Percentiles rank a stretch among this genome's conserved stretches.
These are phyloP conservation scores for Montipora sp. DNA, from an alignment of 64 coral and sea anemone genomes.

Conservation along the genomic window DNA sequence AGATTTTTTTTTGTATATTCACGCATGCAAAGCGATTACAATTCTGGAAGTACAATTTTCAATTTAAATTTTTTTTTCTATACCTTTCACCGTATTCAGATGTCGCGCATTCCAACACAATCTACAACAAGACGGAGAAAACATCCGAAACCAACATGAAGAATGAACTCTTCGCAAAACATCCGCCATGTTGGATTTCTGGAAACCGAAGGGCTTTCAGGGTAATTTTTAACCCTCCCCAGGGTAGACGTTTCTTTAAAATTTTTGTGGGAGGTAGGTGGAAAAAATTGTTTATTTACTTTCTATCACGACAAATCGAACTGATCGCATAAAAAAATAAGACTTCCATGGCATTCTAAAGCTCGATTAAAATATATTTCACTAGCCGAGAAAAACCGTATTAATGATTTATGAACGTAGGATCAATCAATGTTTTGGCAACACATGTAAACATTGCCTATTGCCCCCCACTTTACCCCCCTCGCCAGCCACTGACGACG, in stretches of 20 bases:
- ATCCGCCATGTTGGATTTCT: slow-evolving; percentile 24
- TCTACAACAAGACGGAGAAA: neutral
- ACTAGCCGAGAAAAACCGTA: too few relatives aligned
- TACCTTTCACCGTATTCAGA: neutral
- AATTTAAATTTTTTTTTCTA: neutral
- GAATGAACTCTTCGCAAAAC: slow-evolving; percentile 11
- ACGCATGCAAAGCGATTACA: too few relatives aligned
- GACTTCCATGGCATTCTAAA: neutral
- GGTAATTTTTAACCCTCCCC: neutral
- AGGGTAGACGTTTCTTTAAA: too few relatives aligned
- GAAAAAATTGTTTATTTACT: neutral
- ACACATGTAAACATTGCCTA: slow-evolving; percentile 1
- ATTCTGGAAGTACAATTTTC: too few relatives aligned
- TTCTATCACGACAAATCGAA: neutral
- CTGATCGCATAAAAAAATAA: neutral
- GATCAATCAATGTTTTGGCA: neutral
- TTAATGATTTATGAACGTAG: too few relatives aligned
- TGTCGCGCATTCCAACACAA: neutral
- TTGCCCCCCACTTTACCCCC: too few relatives aligned
- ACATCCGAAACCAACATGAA: neutral
- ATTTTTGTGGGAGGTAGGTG: neutral
- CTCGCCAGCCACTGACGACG: too few relatives aligned
- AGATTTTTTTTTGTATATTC: too few relatives aligned
- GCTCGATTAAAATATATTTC: neutral
- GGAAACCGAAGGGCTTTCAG: neutral